Base-by-base conservation (phyloP, 2,113 vertebrate species). In the Ophiodon elongatus region DNA sequence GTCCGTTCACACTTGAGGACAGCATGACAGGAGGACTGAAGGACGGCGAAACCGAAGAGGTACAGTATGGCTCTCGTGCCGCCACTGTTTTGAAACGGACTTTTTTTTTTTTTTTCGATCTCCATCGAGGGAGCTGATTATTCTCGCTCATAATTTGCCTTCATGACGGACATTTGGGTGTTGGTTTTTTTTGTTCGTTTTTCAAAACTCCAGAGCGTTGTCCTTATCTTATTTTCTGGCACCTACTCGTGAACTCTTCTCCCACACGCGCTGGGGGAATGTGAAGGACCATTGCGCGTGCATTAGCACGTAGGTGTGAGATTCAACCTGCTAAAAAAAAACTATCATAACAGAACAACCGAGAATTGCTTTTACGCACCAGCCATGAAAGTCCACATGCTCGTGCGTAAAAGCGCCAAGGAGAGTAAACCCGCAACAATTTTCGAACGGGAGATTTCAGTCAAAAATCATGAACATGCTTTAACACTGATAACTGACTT, bases 1-100 rank as follows among this genome's bases (percentile, higher is more conserved):
- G 87, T 92, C 92, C 79, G 91, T 87, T 79, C 90, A 78, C 88
- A 92, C 82, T 66, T 89, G 90, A 74, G 80, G 91, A 71, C 96
- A 96, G 94, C 95, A 99, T 99, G 98, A 98, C 98, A 88, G 97
- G 97, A 88, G 97, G 96, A 88, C 91, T 86, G 93, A 97, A 96
- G 94, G 97, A 97, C 96, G 94, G 95, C 72, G 96, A 98, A 52
- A 94, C 96, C 19, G 97, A 95, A 15, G 95, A 96, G 95, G 95
- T 95, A 92, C 71, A 85, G 75, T 87, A 81, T 59, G 6, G 6
- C 56, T 67, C 80, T 76, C 25, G 25, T 27, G 37, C 19, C 66
- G 63, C 3, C 27, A 0, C 25, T 8, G 0, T 43, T 66, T 82
- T n/a, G 56, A 39, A 33, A 14, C 14, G 2, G 10, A 15, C n/a